Conservation (phyloP, 2,888 invertebrate species). For the Xestia ashworthii region DNA sequence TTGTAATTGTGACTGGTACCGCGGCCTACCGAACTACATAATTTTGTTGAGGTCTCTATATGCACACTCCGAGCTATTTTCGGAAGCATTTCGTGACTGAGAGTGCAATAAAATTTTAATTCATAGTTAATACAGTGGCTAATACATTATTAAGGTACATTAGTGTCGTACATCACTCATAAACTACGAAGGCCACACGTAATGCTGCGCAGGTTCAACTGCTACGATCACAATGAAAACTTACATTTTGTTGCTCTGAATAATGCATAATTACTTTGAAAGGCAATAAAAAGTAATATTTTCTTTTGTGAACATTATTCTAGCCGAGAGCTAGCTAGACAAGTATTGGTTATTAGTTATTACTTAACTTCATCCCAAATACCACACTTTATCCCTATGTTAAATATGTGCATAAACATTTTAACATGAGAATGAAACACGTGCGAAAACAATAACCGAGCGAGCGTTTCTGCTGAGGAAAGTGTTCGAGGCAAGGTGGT, state of each 20-base stretch:
- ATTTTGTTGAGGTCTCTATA: conserved; percentile 70
- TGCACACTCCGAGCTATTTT: conserved; percentile 66
- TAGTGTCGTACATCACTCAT: conserved; percentile 73
- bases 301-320: conserved; percentile 24
- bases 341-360: conserved; percentile 46
- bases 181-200: conserved; percentile 66
- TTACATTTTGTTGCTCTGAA: conserved; percentile 51
- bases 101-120: conserved; percentile 81
- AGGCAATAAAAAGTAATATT: conserved; percentile 29
- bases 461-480: conserved; percentile 62
- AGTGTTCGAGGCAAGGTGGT: conserved; percentile 67
- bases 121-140: conserved; percentile 79
- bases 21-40: conserved; percentile 78
- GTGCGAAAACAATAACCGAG: conserved; percentile 65
- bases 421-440: conserved; percentile 64
- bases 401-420: conserved; percentile 64
- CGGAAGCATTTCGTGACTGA: conserved; percentile 83
- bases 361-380: conserved; percentile 62
- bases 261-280: conserved; percentile 51
- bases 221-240: conserved; percentile 61
- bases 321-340: conserved; percentile 43
- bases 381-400: conserved; percentile 52
- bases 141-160: conserved; percentile 80
- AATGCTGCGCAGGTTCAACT: conserved; percentile 46
- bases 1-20: conserved; percentile 80